Evolutionary conservation across 2,888 invertebrate genomes (phyloP).

Genomic region (Halocaridina rubra): DNA sequence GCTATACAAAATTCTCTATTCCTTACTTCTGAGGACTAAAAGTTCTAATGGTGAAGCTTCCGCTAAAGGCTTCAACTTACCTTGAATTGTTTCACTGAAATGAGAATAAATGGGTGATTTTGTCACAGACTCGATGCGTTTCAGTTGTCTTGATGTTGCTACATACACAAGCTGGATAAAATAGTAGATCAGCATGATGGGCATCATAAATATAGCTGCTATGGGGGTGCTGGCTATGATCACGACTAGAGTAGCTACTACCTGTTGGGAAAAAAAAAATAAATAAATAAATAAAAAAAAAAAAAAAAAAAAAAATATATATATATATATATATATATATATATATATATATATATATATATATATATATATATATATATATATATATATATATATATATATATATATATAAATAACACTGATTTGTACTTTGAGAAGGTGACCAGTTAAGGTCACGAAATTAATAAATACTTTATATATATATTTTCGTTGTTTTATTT

Average conservation of each 20-base stretch:
- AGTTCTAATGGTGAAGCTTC: too few relatives aligned
- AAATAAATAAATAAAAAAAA: not conserved
- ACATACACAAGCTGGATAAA: constrained; percentile 92
- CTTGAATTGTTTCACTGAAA: constrained; percentile 93
- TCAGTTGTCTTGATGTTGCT: constrained; percentile 91
- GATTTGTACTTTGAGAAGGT: too few relatives aligned
- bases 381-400: not conserved
- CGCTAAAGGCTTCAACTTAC: too few relatives aligned
- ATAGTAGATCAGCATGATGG: constrained; percentile 76
- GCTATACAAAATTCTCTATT: too few relatives aligned
- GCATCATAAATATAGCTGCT: constrained; percentile 7
- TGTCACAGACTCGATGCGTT: constrained; percentile 91
- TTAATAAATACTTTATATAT: too few relatives aligned
- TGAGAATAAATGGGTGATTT: constrained; percentile 96
- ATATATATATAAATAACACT: not conserved
- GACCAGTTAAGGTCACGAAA: too few relatives aligned
- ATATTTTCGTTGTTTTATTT: too few relatives aligned
- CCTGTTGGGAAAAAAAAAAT: constrained; percentile 71
- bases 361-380: not conserved
- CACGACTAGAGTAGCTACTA: constrained; percentile 85
- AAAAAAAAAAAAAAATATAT: not conserved
- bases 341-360: not conserved
- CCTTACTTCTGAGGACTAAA: not conserved
- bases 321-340: not conserved
- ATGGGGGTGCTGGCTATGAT: constrained; percentile 86